These are phyloP conservation scores for Eidolon helvum DNA, from an alignment of 2,113 vertebrate species.

Conservation along the genomic window DNA sequence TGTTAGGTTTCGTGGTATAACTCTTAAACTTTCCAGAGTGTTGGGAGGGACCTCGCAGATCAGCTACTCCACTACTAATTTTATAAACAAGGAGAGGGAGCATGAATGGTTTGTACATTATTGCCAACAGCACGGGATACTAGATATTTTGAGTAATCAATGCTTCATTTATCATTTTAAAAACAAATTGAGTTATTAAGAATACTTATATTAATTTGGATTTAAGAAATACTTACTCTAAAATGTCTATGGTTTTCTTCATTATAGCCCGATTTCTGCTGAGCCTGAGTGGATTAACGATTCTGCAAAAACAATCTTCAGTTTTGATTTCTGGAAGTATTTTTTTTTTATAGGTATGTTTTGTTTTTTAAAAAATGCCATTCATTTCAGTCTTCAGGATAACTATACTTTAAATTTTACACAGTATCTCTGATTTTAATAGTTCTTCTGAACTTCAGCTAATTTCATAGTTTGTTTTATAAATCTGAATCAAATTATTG, in stretches of 20 bases:
- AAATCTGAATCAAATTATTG: conserved; percentile 9
- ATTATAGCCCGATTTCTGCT: conserved; percentile 13
- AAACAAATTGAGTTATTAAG: neutral
- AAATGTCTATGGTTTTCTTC: neutral
- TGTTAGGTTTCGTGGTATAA: neutral
- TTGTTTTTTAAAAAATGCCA: neutral
- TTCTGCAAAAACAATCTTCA: neutral
- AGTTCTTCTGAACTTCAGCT: neutral
- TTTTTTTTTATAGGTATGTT: conserved; percentile 1
- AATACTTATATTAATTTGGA: conserved; percentile 12
- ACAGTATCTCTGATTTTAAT: neutral
- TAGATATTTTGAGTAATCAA: conserved; percentile 31
- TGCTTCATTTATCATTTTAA: conserved; percentile 24
- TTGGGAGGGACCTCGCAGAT: neutral
- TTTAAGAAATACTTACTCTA: conserved; percentile 22
- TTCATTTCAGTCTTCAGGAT: neutral
- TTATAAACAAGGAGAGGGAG: neutral
- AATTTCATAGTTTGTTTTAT: conserved; percentile 50
- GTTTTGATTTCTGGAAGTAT: conserved; percentile 31
- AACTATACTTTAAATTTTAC: neutral
- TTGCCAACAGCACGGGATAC: neutral
- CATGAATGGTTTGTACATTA: neutral
- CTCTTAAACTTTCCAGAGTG: neutral
- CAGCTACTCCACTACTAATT: neutral
- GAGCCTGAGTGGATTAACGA: neutral